Conservation (phyloP, 2,113 vertebrate species). For the Turdus rufiventris region DNA sequence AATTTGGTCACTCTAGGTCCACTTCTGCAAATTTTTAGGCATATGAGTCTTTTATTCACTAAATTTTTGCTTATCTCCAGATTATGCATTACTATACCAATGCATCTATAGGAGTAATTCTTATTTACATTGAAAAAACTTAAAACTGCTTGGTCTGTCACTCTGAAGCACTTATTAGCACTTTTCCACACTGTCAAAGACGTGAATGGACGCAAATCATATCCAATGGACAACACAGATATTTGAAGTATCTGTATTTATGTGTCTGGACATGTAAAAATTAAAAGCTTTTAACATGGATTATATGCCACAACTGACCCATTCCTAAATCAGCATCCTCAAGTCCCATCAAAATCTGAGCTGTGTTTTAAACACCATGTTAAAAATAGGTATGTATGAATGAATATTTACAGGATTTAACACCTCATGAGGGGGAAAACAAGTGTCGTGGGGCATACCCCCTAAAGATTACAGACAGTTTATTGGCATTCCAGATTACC, state of each 20-base stretch:
- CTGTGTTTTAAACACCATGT: background rate
- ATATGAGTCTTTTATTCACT: background rate
- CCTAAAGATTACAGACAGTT: background rate
- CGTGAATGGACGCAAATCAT: background rate
- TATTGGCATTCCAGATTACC: background rate
- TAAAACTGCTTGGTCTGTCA: background rate
- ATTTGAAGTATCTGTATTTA: background rate
- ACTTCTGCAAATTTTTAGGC: background rate
- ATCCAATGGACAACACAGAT: background rate
- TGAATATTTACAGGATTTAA: background rate
- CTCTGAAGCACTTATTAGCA: background rate
- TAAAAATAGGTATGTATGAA: background rate
- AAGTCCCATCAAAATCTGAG: background rate
- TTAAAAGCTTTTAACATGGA: background rate
- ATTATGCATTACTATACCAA: background rate
- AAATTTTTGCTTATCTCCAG: background rate
- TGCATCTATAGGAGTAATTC: background rate
- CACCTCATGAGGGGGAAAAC: background rate
- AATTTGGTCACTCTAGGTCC: background rate
- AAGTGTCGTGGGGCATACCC: background rate
- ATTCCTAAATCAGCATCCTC: background rate
- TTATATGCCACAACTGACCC: background rate
- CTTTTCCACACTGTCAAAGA: background rate
- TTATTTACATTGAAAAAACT: background rate
- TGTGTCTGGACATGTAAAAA: background rate